Base-by-base conservation (phyloP, 2,797 vertebrate genomes). In the Fringilla coelebs region DNA sequence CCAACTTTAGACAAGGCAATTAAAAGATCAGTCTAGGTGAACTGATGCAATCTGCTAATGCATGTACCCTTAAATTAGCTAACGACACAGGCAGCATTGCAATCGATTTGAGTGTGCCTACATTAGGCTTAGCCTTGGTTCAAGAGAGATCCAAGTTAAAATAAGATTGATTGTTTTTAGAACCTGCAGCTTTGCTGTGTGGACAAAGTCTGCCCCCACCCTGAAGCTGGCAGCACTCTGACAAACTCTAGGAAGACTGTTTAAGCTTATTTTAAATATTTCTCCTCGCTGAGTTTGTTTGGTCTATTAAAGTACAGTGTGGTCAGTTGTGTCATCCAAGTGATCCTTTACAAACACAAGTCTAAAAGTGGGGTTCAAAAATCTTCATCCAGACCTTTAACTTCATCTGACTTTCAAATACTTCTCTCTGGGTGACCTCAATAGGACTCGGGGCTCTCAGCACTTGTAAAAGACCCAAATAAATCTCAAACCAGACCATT, bases 51-150 rank as follows among this genome's bases (percentile, higher is more conserved):
- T 95, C 89, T 91, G 45, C 85, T 96, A 94, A 93, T 93, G 85
- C 89, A 91, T 81, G 94, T 95, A 93, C 85, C 88, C 93, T 96
- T 93, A 94, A 94, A 96, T 90, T 85, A 94, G 77, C 77, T 94
- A 91, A 93, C 88, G 88, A 91, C 85, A 90, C 38, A 80, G 71
- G 89, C 85, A 94, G 88, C 61, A 76, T 90, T 94, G 54, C 52
- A 82, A 90, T 93, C 8, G 45, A 96, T 95, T 82, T 82, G 28
- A 89, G 63, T 52, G 63, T 93, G 76, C 73, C 88, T 90, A 55
- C 77, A 54, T 82, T 63, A 73, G 77, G 52, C 55, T 93, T 93
- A 93, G 67, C 38, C 65, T 81, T 88, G 68, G 76, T 79, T 94
- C 74, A 82, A 91, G 88, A 91, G 5, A 77, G 80, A 91, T 71